Evolutionary conservation across 2,888 invertebrate genomes (phyloP), one percentile per base, ranked within the genome.

Genomic region (Abrostola triplasia): DNA sequence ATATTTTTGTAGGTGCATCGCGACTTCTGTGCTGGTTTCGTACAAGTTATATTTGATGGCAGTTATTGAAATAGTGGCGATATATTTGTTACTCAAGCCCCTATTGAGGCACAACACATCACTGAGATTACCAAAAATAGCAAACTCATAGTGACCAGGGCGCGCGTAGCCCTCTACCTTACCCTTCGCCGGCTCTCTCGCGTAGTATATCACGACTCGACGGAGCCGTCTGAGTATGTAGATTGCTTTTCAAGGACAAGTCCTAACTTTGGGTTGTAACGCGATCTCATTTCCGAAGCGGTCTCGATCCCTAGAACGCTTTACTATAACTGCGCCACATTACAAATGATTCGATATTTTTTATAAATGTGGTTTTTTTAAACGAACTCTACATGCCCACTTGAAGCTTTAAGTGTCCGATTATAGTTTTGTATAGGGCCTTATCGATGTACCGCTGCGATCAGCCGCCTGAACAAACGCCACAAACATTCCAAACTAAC

Each of bases 401-500:
- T 72, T 76, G 47, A 78, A 83, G 80, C 81, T 84, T 82, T 84
- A 85, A 82, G 76, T 85, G 82, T 85, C 81, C 62, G 58, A 61
- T 63, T 79, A 76, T 81, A 81, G 73, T 79, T 81, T 80, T 79
- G 36, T 77, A 77, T 77, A 79, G 69, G 72, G 73, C 71, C 74
- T 74, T 78, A 70, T 75, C 70, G 76, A 82, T 76, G 76, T 82
- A 81, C 70, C 72, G 69, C 77, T 77, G 67, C 62, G 79, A 79
- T 73, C 78, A 86, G 84, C 87, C 87, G 86, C 84, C 87, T 84
- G 82, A 87, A 86, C 83, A 89, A 89, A 86, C 82, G 83, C 87
- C 84, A 85, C 88, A 88, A 88, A 90, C 91, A 91, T 91, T 91
- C 91, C 91, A 91, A 83, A 86, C 81, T 84, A 86, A 85, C 82